A percentile compares a stretch with the other conserved stretches of the same genome.
Conservation (phyloP, 2,113 vertebrate genomes). For the Rynchops niger region DNA sequence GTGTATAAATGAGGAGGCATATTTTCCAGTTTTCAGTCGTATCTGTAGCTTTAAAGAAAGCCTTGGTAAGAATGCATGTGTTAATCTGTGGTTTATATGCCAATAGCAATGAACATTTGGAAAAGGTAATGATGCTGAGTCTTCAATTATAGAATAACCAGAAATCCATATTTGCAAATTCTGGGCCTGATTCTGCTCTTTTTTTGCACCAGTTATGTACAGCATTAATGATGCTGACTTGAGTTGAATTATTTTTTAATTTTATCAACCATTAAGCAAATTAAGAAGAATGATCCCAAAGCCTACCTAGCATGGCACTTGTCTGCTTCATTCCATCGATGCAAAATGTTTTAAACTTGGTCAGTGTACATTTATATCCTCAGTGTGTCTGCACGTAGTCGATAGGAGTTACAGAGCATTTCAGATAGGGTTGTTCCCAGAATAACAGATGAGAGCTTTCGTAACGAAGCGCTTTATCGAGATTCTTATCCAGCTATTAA, state of each 20-base stretch:
- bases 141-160: constrained; percentile 5
- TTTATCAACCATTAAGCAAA: not conserved
- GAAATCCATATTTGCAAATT: constrained; percentile 8
- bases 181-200: constrained; percentile 27
- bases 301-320: not conserved
- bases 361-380: not conserved
- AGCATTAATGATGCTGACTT: not conserved
- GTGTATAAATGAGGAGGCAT: constrained; percentile 1
- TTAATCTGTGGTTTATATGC: constrained; percentile 23
- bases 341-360: not conserved
- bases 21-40: not conserved
- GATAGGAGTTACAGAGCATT: not conserved
- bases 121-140: constrained; percentile 34
- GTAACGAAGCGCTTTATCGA: not conserved
- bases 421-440: not conserved
- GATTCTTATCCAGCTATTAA: not conserved
- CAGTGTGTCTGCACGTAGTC: not conserved
- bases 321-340: not conserved
- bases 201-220: not conserved
- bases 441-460: not conserved
- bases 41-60: constrained; percentile 31
- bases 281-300: not conserved
- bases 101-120: not conserved
- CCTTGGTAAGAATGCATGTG: constrained; percentile 4
- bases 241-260: not conserved